phyloP scores from a whole-genome alignment of 2,113 vertebrate genomes.

The Rynchops niger region DNA sequence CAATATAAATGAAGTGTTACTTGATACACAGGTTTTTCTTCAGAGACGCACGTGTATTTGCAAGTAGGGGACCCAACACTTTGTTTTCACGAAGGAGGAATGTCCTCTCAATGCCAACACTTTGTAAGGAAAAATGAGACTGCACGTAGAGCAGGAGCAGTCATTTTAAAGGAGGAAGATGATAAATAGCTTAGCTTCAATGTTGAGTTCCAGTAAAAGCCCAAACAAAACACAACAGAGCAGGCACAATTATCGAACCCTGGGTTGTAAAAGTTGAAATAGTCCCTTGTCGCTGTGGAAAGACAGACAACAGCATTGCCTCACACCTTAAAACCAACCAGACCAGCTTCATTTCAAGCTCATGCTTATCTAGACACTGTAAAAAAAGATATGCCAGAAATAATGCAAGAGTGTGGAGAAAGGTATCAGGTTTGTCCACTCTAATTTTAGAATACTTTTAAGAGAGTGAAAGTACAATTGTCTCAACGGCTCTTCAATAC shows the following conservation, averaged over 20 bases:
- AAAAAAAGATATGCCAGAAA: background rate
- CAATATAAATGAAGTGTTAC: constrained; percentile 56
- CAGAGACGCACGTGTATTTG: background rate
- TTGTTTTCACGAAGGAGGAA: background rate
- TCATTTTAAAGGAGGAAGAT: background rate
- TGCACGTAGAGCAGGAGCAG: background rate
- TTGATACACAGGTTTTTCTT: constrained; percentile 42
- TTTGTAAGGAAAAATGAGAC: background rate
- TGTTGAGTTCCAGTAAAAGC: constrained; percentile 15
- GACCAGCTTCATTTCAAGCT: background rate
- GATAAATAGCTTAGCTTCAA: constrained; percentile 57
- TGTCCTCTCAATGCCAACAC: background rate
- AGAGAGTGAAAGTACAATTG: background rate
- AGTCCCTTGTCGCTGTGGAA: background rate
- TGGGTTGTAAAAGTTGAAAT: background rate
- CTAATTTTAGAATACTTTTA: constrained; percentile 15
- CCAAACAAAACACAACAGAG: background rate
- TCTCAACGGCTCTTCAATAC: constrained; percentile 16
- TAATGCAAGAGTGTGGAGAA: background rate
- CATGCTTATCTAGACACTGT: background rate
- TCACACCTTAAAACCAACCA: background rate
- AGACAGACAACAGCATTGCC: background rate
- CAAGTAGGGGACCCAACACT: constrained; percentile 19
- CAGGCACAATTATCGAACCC: background rate
- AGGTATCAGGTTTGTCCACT: background rate